Evolutionary conservation across 2,797 vertebrate species (phyloP).

Genomic region (Centropyge bicolor): DNA sequence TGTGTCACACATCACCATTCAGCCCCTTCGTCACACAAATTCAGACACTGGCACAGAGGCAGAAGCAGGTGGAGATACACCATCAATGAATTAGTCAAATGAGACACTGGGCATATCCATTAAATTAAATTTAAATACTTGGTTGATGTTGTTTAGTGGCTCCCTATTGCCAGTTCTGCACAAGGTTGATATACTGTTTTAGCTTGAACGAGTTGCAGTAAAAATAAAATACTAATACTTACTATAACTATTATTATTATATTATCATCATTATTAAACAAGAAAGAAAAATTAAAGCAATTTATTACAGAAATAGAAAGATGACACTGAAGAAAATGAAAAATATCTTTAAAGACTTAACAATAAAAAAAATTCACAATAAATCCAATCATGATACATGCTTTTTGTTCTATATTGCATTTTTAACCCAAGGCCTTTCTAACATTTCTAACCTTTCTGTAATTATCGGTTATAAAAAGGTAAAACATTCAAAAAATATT

Average conservation of each 20-base stretch:
- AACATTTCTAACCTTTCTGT: neutral
- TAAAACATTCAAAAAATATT: neutral
- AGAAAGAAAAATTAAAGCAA: neutral
- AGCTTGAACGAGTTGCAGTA: neutral
- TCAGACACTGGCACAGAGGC: slow-evolving; percentile 76
- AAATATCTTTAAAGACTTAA: neutral
- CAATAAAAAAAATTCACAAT: neutral
- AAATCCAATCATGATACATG: neutral
- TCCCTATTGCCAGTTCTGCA: slow-evolving; percentile 47
- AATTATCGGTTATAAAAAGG: neutral
- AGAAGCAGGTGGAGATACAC: slow-evolving; percentile 82
- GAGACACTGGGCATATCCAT: slow-evolving; percentile 76
- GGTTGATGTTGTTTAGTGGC: slow-evolving; percentile 64
- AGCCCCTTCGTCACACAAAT: slow-evolving; percentile 77
- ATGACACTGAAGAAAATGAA: neutral
- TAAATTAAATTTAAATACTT: slow-evolving; percentile 79
- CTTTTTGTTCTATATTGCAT: neutral
- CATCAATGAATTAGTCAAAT: slow-evolving; percentile 84
- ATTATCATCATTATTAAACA: neutral
- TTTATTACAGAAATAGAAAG: neutral
- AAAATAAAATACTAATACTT: neutral
- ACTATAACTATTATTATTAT: neutral
- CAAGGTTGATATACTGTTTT: slow-evolving; percentile 50
- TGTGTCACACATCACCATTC: slow-evolving; percentile 86
- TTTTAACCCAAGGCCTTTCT: neutral